A percentile compares a stretch with the other conserved stretches of the same genome.
phyloP scores from a whole-genome alignment of 2,888 invertebrate species.

The Platycheirus albimanus region DNA sequence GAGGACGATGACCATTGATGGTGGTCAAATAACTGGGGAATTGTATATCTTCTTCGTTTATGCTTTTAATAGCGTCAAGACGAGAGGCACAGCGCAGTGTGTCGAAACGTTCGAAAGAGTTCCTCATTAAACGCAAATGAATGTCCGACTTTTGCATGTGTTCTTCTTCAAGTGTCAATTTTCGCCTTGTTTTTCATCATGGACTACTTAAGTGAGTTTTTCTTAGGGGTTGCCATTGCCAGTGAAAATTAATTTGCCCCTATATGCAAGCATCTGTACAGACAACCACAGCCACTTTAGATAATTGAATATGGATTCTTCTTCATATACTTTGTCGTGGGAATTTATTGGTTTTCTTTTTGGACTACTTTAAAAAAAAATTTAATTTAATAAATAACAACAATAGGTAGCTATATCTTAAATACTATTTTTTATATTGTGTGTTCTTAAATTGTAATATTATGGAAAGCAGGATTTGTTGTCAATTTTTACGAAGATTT shows the following conservation, averaged over 20 bases:
- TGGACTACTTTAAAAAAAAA: neutral
- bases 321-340: neutral
- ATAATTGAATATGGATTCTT: constrained; percentile 1
- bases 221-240: constrained; percentile 18
- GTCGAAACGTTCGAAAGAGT: too few species aligned
- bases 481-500: too few species aligned
- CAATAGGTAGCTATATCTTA: too few species aligned
- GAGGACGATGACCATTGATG: constrained; percentile 38
- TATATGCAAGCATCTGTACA: constrained; percentile 10
- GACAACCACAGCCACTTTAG: constrained; percentile 3
- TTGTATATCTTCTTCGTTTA: constrained; percentile 1
- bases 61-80: neutral
- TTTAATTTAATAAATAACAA: too few species aligned
- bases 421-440: too few species aligned
- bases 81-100: too few species aligned
- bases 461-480: too few species aligned
- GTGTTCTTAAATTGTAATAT: too few species aligned
- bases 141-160: constrained; percentile 14
- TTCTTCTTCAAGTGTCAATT: constrained; percentile 5
- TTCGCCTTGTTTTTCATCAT: constrained; percentile 1
- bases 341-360: neutral
- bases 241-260: constrained; percentile 18
- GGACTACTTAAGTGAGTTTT: constrained; percentile 4
- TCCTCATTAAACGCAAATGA: constrained; percentile 2
- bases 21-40: neutral